phyloP scores from a whole-genome alignment of 2,113 vertebrate species.

The Fukomys damarensis region DNA sequence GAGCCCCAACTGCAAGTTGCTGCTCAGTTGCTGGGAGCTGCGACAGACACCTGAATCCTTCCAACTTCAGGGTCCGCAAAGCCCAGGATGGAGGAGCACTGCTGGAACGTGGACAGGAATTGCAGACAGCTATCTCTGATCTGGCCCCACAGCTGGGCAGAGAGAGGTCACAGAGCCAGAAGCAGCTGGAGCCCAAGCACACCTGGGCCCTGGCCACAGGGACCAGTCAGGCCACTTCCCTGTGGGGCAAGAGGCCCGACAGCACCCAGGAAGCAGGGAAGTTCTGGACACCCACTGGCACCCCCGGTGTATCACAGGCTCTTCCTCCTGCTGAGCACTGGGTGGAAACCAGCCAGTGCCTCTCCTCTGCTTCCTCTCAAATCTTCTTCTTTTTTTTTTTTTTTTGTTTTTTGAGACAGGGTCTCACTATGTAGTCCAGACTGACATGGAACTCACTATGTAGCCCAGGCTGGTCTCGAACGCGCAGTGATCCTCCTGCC shows the following conservation, averaged over 20 bases:
- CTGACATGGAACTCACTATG: too few relatives aligned
- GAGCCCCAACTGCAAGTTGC: fast-evolving
- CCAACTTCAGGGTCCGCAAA: fast-evolving
- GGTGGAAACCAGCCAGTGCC: background rate
- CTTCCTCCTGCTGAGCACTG: fast-evolving
- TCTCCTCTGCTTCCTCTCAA: background rate
- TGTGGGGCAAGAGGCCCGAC: too few relatives aligned
- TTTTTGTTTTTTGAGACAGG: too few relatives aligned
- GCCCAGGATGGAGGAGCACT: fast-evolving
- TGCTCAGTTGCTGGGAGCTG: background rate
- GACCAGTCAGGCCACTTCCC: background rate
- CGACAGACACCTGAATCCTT: background rate
- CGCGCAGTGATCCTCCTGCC: too few relatives aligned
- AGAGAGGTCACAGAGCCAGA: background rate
- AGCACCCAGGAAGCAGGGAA: background rate
- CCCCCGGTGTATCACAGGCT: background rate
- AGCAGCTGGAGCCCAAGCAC: fast-evolving
- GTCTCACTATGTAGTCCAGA: too few relatives aligned
- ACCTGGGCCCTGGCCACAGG: background rate
- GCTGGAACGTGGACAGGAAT: fast-evolving
- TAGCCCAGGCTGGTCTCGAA: too few relatives aligned
- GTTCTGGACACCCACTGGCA: fast-evolving
- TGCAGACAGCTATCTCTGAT: fast-evolving
- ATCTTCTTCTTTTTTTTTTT: too few relatives aligned
- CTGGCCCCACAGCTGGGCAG: background rate